Percentiles rank a stretch among this genome's conserved stretches.
Conservation (phyloP, 2,113 vertebrate species). For the Emydocephalus ijimae region DNA sequence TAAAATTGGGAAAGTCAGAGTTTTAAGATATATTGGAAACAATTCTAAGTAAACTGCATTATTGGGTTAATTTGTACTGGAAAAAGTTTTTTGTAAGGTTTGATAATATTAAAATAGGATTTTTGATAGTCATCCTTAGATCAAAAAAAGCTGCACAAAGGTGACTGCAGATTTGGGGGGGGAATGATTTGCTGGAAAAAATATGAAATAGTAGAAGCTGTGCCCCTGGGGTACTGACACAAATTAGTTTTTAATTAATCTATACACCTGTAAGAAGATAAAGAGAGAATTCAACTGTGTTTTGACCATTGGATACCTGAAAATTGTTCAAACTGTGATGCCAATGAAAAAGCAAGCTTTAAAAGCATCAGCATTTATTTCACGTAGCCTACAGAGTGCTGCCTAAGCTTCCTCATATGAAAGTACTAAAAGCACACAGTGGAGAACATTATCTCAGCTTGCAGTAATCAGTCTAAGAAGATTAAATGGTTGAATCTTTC, state of each 20-base stretch:
- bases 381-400: constrained; percentile 19
- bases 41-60: background rate
- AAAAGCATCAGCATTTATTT: constrained; percentile 37
- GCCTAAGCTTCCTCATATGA: constrained; percentile 29
- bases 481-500: constrained; percentile 52
- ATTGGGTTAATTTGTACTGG: background rate
- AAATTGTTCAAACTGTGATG: background rate
- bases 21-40: background rate
- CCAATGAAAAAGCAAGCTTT: constrained; percentile 29
- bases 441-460: constrained; percentile 44
- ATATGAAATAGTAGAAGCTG: background rate
- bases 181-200: background rate
- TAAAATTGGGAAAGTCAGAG: background rate
- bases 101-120: background rate
- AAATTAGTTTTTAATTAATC: background rate
- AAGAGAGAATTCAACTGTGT: background rate
- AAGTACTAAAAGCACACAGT: constrained; percentile 33
- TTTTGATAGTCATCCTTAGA: background rate
- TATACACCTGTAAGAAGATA: background rate
- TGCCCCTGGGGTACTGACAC: background rate
- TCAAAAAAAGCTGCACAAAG: background rate
- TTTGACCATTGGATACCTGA: background rate
- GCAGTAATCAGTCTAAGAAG: constrained; percentile 59
- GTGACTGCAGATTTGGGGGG: background rate
- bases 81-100: background rate